Evolutionary conservation across 1,140 invertebrate genomes (phyloP), one percentile per base, ranked within the genome.

Genomic region (Calliopsis andreniformis): DNA sequence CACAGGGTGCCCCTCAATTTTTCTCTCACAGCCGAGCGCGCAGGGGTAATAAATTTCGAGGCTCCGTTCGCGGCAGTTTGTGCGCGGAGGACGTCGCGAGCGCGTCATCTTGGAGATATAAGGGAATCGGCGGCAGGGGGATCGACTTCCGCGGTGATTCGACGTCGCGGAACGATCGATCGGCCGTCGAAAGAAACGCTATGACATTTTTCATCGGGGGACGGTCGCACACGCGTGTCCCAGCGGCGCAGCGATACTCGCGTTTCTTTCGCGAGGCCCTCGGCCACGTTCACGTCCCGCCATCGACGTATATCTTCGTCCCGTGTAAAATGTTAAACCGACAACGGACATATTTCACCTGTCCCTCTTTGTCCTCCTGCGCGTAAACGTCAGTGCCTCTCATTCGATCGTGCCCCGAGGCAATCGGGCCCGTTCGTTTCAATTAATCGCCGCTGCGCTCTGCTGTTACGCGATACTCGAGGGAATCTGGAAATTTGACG

Each of bases 311-410:
- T 63, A 77, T 77, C 75, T 77, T 77, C 58, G 67, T 77, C 68
- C 28, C 42, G 42, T 25, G 69, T 35, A 64, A 73, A 73, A 73
- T 66, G 76, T 49, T 58, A 20, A 51, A 49, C 7, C 51, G 69
- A 78, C 76, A 77, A 58, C 43, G 28, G 66, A 61, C 56, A 70
- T 76, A 70, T 76, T 76, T 76, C 67, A 76, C 55, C 72, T 68
- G 72, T 59, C 72, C 32, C 35, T 39, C 61, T 32, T 51, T 35
- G 35, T 42, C 35, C 14, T 16, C n/a, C 16, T 56, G 25, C 72
- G 20, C 67, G 25, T 18, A 12, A 0, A 2, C 25, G 18, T 39
- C 72, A 76, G 72, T 76, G 72, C 42, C 30, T 76, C 72, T 76
- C 72, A 76, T 68, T 45, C 51, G 20, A 42, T 73, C 39, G 28